Evolutionary conservation across 1,140 invertebrate genomes (phyloP), one percentile per base, ranked within the genome.

Genomic region (Drosophila pectinifera): DNA sequence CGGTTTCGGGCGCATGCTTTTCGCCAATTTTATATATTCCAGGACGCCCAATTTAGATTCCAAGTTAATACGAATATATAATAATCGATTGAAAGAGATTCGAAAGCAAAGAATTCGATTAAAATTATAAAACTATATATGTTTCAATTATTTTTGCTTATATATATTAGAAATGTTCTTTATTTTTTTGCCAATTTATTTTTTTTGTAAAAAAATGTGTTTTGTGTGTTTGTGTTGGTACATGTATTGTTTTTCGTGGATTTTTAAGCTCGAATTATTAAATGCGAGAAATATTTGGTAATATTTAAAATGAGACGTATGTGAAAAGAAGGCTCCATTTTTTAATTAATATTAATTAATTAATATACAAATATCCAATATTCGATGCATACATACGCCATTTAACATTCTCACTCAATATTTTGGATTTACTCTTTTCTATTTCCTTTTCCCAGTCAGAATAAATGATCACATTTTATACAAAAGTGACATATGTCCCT

Each of bases 1-100:
- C 83, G 83, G 84, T 65, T 89, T 89, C 84, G 84, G 84, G 84
- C 88, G 84, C 77, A 84, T 89, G 84, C 84, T 68, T 80, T 34
- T 80, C 49, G 73, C 84, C 84, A 89, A 89, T 89, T 83, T 28
- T 1, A 5, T 34, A 51, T 64, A 61, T 73, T 53, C 38, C 49
- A 77, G 61, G 57, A 69, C 31, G 45, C 36, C 43, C 42, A 73
- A 53, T 38, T 64, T 41, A n/a, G 16, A 26, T 58, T 59, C 4
- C 22, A 10, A 64, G 31, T 22, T 22, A 16, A 46, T 62, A 38
- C 36, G 13, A 38, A 42, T 36, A 24, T 53, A 20, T 62, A 41
- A 48, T 38, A 39, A 53, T 31, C 14, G 39, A 16, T 67, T 72
- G 42, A 22, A 43, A 64, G 28, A 56, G 28, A 49, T 64, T 76